These are phyloP conservation scores for Seriola dumerili DNA, from an alignment of 2,113 vertebrate genomes.

Conservation along the genomic window DNA sequence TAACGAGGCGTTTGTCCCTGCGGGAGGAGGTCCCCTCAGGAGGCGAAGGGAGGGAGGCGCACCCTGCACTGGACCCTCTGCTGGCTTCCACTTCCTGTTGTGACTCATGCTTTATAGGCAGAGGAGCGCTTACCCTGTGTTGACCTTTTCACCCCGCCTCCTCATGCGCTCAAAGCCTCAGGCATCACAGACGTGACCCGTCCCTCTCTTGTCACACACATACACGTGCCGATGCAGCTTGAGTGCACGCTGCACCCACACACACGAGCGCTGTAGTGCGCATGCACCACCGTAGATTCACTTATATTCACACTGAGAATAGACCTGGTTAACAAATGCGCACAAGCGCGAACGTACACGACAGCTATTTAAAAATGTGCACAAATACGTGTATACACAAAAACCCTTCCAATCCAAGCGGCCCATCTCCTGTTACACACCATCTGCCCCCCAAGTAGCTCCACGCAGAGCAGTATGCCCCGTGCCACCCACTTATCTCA, in stretches of 20 bases:
- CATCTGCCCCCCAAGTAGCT: constrained; percentile 49
- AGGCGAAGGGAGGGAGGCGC: background rate
- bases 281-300: background rate
- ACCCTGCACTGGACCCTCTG: constrained; percentile 10
- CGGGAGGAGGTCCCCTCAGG: constrained; percentile 48
- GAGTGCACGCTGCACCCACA: constrained; percentile 5
- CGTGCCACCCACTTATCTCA: constrained; percentile 32
- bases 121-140: constrained; percentile 29
- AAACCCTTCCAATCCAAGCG: constrained; percentile 8
- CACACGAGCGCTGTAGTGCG: background rate
- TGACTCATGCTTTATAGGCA: constrained; percentile 48
- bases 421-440: constrained; percentile 16
- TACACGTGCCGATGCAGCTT: background rate
- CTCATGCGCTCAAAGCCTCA: constrained; percentile 35
- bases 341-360: background rate
- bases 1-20: constrained; percentile 59
- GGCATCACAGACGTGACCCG: constrained; percentile 36
- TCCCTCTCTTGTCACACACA: constrained; percentile 22
- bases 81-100: constrained; percentile 41
- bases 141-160: constrained; percentile 60
- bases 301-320: constrained; percentile 35
- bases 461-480: constrained; percentile 31
- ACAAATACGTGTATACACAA: constrained; percentile 3
- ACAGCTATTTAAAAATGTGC: background rate
- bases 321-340: constrained; percentile 23